phyloP scores from a whole-genome alignment of 2,113 vertebrate species.

The Anser brachyrhynchus region DNA sequence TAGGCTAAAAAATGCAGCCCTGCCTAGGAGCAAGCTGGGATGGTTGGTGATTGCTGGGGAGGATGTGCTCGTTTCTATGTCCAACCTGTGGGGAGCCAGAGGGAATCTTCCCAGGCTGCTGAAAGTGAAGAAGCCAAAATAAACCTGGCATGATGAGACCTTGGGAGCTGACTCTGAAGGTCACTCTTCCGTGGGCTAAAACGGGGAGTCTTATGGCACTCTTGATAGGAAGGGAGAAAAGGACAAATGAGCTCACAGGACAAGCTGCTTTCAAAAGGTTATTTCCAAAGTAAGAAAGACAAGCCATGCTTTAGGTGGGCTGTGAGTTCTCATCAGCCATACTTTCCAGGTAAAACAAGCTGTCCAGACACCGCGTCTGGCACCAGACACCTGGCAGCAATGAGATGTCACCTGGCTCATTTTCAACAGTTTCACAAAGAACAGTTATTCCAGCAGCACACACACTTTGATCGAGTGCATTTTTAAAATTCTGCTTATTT shows the following conservation, averaged over 20 bases:
- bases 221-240: not conserved
- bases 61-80: not conserved
- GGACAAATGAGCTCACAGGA: not conserved
- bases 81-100: not conserved
- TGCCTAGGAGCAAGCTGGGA: not conserved
- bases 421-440: not conserved
- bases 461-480: not conserved
- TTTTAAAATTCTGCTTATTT: not conserved
- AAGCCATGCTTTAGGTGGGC: not conserved
- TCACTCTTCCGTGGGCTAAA: not conserved
- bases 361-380: not conserved
- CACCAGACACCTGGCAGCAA: slow-evolving; percentile 1
- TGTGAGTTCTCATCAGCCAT: not conserved
- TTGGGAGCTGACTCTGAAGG: not conserved
- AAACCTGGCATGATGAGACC: not conserved
- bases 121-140: not conserved
- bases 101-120: not conserved
- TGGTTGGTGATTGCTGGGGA: not conserved
- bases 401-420: not conserved
- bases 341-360: slow-evolving; percentile 22
- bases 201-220: not conserved
- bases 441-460: not conserved
- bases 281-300: not conserved
- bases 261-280: not conserved
- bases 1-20: not conserved